Conservation (phyloP, 2,888 invertebrate genomes). For the Sphecodes monilicornis region DNA sequence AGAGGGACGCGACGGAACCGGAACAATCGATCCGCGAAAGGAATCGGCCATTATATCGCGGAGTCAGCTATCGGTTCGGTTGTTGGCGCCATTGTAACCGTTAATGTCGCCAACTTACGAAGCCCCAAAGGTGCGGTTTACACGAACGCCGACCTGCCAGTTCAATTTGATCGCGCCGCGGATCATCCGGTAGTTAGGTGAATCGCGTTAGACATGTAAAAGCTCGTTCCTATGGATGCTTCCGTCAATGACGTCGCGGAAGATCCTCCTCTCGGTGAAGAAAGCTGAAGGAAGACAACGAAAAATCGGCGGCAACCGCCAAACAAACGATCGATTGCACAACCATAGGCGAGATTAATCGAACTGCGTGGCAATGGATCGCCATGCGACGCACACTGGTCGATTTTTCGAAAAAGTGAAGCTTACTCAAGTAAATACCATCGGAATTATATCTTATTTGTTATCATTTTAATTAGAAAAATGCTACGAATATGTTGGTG, state of each 20-base stretch:
- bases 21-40: conserved; percentile 12
- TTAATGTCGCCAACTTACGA: conserved; percentile 44
- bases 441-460: too few species aligned
- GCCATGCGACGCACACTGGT: too few species aligned
- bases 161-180: conserved; percentile 49
- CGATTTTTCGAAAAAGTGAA: too few species aligned
- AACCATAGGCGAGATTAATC: background rate
- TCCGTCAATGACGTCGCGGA: background rate
- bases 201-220: conserved; percentile 44
- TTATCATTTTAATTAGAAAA: too few species aligned
- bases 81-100: conserved; percentile 31
- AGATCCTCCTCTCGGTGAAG: too few species aligned
- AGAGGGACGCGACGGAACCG: background rate
- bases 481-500: too few species aligned
- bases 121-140: conserved; percentile 46
- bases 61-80: conserved; percentile 22
- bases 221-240: conserved; percentile 46
- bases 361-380: background rate
- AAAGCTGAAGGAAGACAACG: background rate
- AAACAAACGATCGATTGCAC: background rate
- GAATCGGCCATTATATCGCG: background rate
- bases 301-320: background rate
- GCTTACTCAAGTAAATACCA: too few species aligned
- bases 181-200: conserved; percentile 50
- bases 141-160: conserved; percentile 29